phyloP scores from a whole-genome alignment of 2,797 vertebrate genomes.

The Spheniscus humboldti region DNA sequence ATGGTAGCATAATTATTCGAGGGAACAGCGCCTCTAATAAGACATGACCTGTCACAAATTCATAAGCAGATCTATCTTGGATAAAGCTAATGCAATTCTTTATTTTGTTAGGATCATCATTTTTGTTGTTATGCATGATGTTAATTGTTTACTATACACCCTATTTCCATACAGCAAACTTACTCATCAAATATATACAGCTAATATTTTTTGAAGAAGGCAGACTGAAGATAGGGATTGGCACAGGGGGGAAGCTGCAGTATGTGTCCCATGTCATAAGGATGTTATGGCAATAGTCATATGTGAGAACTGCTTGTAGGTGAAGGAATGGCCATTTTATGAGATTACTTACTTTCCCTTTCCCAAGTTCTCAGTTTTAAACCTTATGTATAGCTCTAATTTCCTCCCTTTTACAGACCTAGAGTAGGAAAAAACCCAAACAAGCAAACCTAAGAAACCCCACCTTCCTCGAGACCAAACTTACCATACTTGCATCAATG shows the following conservation, averaged over 20 bases:
- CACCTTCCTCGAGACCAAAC: not conserved
- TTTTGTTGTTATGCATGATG: not conserved
- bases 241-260: not conserved
- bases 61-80: not conserved
- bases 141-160: not conserved
- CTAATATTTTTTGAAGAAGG: not conserved
- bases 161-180: not conserved
- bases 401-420: not conserved
- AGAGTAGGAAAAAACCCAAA: not conserved
- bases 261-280: not conserved
- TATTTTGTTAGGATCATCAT: not conserved
- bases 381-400: not conserved
- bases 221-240: not conserved
- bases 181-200: not conserved
- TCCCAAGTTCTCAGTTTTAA: not conserved
- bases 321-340: not conserved
- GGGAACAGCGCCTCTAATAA: not conserved
- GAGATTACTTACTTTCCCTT: not conserved
- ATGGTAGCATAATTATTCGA: not conserved
- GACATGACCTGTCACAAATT: not conserved
- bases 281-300: not conserved
- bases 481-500: conserved; percentile 92
- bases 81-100: not conserved
- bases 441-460: not conserved
- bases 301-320: not conserved